A percentile compares a stretch with the other conserved stretches of the same genome.
Evolutionary conservation across 2,797 vertebrate species (phyloP).

Genomic region (Sphenodon punctatus): DNA sequence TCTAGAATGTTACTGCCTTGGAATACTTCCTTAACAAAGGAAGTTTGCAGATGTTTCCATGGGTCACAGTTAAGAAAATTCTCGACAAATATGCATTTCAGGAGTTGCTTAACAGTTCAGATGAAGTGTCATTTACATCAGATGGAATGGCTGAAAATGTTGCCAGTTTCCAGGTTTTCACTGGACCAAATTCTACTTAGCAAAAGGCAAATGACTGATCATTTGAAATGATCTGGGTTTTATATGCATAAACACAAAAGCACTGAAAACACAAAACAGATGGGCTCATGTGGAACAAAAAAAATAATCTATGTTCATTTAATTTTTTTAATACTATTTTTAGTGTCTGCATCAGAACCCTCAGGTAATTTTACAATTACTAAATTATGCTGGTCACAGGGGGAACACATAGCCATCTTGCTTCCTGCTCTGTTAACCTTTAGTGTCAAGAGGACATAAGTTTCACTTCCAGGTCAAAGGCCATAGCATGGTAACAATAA

Average conservation of each 20-base stretch:
- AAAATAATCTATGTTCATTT: conserved; percentile 62
- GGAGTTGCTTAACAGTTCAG: not conserved
- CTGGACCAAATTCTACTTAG: not conserved
- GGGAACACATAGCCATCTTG: conserved; percentile 78
- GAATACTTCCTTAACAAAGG: not conserved
- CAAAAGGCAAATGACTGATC: not conserved
- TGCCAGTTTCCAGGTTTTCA: too few species aligned
- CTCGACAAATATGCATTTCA: not conserved
- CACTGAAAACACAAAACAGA: conserved; percentile 83
- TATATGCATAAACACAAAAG: conserved; percentile 19
- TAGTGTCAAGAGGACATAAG: conserved; percentile 80
- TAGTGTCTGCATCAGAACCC: conserved; percentile 79
- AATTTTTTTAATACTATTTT: conserved; percentile 88
- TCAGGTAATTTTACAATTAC: conserved; percentile 91
- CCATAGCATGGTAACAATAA: conserved; percentile 86
- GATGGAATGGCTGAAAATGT: not conserved
- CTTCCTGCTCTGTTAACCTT: conserved; percentile 95
- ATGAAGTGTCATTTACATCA: too few species aligned
- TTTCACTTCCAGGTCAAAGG: conserved; percentile 94
- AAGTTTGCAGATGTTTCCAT: not conserved
- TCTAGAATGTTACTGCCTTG: too few species aligned
- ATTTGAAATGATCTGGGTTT: not conserved
- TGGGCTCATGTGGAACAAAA: conserved; percentile 65
- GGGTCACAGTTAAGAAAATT: not conserved
- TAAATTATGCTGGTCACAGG: conserved; percentile 86